phyloP scores from a whole-genome alignment of 2,113 vertebrate species.

The Isichthys henryi region DNA sequence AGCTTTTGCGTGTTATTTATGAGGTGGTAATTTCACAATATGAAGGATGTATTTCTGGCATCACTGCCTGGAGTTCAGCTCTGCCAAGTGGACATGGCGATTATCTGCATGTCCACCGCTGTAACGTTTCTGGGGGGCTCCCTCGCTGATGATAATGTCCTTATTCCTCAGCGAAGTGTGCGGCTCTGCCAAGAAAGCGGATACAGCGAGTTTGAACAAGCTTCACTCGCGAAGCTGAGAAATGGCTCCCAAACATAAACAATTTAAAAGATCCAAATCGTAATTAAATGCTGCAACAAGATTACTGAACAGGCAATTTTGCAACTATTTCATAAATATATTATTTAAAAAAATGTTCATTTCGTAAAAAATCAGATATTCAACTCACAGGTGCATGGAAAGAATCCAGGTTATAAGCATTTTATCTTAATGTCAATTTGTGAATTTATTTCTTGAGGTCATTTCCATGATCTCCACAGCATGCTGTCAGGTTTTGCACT shows the following conservation, averaged over 20 bases:
- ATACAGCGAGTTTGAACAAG: not conserved
- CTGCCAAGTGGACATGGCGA: slow-evolving; percentile 23
- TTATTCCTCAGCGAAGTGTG: not conserved
- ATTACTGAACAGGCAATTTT: not conserved
- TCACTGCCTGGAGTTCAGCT: not conserved
- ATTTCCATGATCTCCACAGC: not conserved
- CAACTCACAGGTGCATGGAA: too few species aligned
- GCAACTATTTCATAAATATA: not conserved
- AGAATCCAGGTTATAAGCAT: not conserved
- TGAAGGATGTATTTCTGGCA: slow-evolving; percentile 30
- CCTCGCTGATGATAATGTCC: not conserved
- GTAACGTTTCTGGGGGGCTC: not conserved
- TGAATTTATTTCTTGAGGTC: not conserved
- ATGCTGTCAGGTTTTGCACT: not conserved
- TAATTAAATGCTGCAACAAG: not conserved
- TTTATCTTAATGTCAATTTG: not conserved
- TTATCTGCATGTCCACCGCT: slow-evolving; percentile 6
- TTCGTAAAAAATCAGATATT: not conserved
- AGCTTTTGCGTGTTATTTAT: slow-evolving; percentile 40
- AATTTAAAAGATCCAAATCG: not conserved
- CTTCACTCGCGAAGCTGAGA: not conserved
- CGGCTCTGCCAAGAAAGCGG: not conserved
- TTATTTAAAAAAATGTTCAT: not conserved
- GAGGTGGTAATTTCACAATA: slow-evolving; percentile 34
- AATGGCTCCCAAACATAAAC: not conserved